Evolutionary conservation across 35 echinoderm and acorn worm genomes (phyloP).

Genomic region (Heliocidaris erythrogramma): DNA sequence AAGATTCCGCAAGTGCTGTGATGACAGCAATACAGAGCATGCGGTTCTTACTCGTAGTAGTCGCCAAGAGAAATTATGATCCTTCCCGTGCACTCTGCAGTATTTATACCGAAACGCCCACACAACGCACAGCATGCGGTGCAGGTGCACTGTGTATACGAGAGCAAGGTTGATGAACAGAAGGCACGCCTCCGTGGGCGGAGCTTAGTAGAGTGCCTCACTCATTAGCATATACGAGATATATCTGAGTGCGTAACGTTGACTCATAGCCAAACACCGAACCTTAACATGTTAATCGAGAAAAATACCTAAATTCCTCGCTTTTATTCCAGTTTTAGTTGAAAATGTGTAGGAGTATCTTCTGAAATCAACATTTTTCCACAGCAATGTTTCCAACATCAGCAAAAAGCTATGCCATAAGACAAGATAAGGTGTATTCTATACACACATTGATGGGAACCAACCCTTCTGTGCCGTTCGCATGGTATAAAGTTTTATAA

Average conservation of each 20-base stretch:
- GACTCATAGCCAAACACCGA: background rate
- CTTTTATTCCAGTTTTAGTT: background rate
- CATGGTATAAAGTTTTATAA: conserved; percentile 72
- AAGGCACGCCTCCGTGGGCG: background rate
- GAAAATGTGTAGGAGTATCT: background rate
- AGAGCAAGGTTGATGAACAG: too few relatives aligned
- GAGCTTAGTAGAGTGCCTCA: background rate
- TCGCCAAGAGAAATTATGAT: background rate
- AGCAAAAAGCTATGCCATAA: background rate
- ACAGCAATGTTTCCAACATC: background rate
- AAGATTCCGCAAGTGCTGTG: background rate
- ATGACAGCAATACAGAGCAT: background rate
- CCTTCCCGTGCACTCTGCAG: background rate
- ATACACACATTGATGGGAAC: background rate
- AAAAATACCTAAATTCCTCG: background rate
- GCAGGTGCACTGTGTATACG: background rate
- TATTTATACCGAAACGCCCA: background rate
- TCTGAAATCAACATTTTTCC: background rate
- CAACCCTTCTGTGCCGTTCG: background rate
- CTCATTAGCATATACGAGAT: background rate
- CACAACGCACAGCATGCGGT: background rate
- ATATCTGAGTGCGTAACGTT: background rate
- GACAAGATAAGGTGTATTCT: background rate
- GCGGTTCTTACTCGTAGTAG: background rate
- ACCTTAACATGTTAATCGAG: background rate